phyloP scores from a whole-genome alignment of 2,113 vertebrate species.

The Peromyscus maniculatus region DNA sequence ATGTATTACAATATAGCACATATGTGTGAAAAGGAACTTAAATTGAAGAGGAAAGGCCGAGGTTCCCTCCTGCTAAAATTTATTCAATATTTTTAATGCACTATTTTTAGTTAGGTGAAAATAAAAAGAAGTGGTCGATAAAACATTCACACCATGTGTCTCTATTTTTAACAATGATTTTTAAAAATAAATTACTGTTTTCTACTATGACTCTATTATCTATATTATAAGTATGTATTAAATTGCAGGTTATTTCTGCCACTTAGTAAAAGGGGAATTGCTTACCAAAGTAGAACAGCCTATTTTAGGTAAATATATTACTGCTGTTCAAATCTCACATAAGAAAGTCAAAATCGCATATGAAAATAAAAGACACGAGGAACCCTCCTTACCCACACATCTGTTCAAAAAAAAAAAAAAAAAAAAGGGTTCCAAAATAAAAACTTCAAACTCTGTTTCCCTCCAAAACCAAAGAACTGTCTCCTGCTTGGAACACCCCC shows the following conservation, averaged over 20 bases:
- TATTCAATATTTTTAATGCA: neutral
- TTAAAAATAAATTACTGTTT: neutral
- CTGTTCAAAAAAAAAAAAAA: neutral
- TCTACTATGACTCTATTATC: neutral
- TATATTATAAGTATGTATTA: neutral
- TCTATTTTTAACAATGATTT: slow-evolving; percentile 8
- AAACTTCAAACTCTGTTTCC: slow-evolving; percentile 59
- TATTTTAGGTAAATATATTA: slow-evolving; percentile 10
- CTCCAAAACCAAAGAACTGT: slow-evolving; percentile 51
- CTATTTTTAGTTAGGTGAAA: slow-evolving; percentile 37
- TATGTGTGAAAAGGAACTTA: neutral
- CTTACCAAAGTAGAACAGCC: slow-evolving; percentile 38
- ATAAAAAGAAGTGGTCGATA: neutral
- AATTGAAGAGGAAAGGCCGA: neutral
- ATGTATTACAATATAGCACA: neutral
- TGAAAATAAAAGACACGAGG: slow-evolving; percentile 28
- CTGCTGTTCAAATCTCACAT: neutral
- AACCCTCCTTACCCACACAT: neutral
- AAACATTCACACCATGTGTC: neutral
- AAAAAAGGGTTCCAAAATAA: slow-evolving; percentile 6
- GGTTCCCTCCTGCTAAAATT: neutral
- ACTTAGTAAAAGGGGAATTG: neutral
- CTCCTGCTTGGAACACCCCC: slow-evolving; percentile 24
- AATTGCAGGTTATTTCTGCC: slow-evolving; percentile 12
- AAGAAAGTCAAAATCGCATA: neutral